phyloP scores from a whole-genome alignment of 2,797 vertebrate genomes.

The Platalea minor region DNA sequence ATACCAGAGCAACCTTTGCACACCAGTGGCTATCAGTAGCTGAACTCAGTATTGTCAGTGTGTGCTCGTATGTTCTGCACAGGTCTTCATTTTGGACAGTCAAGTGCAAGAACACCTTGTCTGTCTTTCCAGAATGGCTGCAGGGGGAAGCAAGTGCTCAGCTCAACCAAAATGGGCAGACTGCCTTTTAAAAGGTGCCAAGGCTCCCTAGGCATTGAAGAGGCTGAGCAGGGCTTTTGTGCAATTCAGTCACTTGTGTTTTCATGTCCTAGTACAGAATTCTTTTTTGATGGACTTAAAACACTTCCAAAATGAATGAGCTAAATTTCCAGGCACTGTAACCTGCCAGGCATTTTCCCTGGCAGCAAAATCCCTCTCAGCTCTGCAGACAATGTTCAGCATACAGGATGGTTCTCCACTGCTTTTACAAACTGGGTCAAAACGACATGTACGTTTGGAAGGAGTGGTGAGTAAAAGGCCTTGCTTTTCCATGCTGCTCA shows the following conservation, averaged over 20 bases:
- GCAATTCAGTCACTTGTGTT: not conserved
- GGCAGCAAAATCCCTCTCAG: not conserved
- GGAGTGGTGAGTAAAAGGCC: not conserved
- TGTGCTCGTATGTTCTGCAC: not conserved
- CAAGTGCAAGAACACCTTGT: not conserved
- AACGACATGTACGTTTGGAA: not conserved
- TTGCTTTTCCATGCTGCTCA: not conserved
- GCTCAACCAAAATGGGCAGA: not conserved
- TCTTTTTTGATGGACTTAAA: slow-evolving; percentile 7
- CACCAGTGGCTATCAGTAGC: not conserved
- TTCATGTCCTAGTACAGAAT: not conserved
- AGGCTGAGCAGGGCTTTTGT: not conserved
- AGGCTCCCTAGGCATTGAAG: not conserved
- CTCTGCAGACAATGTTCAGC: not conserved
- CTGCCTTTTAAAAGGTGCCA: not conserved
- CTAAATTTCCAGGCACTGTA: slow-evolving; percentile 4
- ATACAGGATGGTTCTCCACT: not conserved
- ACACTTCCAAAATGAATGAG: not conserved
- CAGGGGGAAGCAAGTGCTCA: not conserved
- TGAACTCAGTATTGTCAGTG: not conserved
- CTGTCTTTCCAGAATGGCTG: not conserved
- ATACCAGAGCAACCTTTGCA: not conserved
- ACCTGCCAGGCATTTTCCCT: slow-evolving; percentile 2
- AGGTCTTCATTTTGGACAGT: not conserved
- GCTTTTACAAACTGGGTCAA: not conserved